A percentile compares a stretch with the other conserved stretches of the same genome.
Conservation (phyloP, 1,140 invertebrate species). For the Neodiprion fabricii region DNA sequence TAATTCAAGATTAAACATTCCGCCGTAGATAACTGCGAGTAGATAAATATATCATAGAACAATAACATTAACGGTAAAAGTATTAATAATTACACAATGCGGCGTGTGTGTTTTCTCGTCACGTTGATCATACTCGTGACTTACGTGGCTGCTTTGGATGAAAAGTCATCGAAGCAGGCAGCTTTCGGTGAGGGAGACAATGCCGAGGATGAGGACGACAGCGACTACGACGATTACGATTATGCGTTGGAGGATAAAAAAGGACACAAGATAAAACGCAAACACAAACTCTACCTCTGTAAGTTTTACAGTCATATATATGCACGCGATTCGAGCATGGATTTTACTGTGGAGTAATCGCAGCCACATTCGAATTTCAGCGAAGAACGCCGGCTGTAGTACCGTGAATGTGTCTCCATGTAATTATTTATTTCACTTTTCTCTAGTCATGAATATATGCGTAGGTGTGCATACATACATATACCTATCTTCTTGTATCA, state of each 20-base stretch:
- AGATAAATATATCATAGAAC: too few relatives aligned
- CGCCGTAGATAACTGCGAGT: too few relatives aligned
- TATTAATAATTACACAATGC: neutral
- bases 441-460: neutral
- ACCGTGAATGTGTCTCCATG: constrained; percentile 43
- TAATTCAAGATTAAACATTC: too few relatives aligned
- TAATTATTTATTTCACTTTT: constrained; percentile 44
- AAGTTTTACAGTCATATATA: neutral
- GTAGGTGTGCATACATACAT: neutral
- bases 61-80: neutral
- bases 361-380: constrained; percentile 32
- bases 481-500: neutral
- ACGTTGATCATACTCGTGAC: neutral
- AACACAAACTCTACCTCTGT: neutral
- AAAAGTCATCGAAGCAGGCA: neutral
- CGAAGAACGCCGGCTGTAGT: constrained; percentile 41
- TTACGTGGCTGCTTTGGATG: neutral
- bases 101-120: neutral
- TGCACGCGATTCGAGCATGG: too few relatives aligned
- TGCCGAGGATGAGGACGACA: neutral
- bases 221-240: constrained; percentile 5
- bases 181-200: neutral
- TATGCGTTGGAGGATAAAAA: neutral
- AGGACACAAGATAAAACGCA: neutral
- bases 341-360: too few relatives aligned